Conservation (phyloP, 2,888 invertebrate species). For the Pristionchus entomophagus region DNA sequence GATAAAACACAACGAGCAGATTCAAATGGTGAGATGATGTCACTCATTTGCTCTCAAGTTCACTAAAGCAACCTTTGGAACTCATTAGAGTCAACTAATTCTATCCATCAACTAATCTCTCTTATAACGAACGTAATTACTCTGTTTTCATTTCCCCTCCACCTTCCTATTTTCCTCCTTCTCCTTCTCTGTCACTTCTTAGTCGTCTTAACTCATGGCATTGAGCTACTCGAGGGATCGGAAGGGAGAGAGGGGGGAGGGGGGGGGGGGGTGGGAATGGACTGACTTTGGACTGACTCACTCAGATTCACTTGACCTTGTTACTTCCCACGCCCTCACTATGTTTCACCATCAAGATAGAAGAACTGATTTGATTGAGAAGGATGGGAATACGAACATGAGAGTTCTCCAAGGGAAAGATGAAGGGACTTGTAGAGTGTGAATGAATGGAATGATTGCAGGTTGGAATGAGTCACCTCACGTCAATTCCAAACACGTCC, state of each 20-base stretch:
- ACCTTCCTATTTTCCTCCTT: background rate
- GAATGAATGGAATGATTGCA: background rate
- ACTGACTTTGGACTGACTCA: background rate
- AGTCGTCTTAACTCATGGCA: background rate
- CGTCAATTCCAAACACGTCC: slow-evolving; percentile 38
- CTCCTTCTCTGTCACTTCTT: slow-evolving; percentile 1
- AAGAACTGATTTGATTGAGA: background rate
- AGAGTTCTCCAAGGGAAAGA: no score
- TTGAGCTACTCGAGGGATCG: background rate
- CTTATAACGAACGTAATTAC: slow-evolving; percentile 19
- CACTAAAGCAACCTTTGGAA: background rate
- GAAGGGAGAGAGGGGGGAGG: background rate
- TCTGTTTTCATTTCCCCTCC: slow-evolving; percentile 6
- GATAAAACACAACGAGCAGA: slow-evolving; percentile 8
- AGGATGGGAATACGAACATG: background rate
- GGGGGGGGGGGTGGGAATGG: no score
- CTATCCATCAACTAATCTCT: background rate
- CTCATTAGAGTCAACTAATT: background rate
- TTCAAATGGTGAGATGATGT: background rate
- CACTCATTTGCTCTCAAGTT: background rate
- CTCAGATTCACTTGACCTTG: background rate
- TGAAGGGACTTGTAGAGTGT: no score
- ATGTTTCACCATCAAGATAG: slow-evolving; percentile 5
- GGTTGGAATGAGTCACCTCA: slow-evolving; percentile 16
- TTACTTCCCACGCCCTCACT: background rate